Conservation (phyloP, 2,888 invertebrate species). For the Drosophila formosana region DNA sequence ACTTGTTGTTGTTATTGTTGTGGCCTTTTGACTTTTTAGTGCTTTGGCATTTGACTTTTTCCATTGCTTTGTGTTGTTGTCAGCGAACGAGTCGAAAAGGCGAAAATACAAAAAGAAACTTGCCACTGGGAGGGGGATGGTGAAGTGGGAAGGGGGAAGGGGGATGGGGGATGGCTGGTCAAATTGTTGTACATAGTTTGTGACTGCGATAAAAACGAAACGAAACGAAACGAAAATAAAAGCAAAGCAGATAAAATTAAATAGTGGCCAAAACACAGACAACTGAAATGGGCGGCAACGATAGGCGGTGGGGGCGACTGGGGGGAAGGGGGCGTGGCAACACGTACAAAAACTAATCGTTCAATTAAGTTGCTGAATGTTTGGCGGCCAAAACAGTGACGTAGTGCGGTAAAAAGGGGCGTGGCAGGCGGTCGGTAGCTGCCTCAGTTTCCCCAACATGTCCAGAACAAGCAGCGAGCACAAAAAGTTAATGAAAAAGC, state of each 20-base stretch:
- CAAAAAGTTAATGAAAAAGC: conserved; percentile 75
- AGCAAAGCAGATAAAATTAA: conserved; percentile 73
- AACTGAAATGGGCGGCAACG: conserved; percentile 25
- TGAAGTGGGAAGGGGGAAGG: not conserved
- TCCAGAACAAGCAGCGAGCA: conserved; percentile 59
- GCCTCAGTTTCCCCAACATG: conserved; percentile 54
- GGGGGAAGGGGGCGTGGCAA: conserved; percentile 58
- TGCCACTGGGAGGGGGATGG: not conserved
- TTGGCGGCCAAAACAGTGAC: conserved; percentile 23
- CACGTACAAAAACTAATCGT: conserved; percentile 78
- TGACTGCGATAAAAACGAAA: conserved; percentile 60
- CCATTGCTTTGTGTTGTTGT: conserved; percentile 35
- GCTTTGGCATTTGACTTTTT: conserved; percentile 70
- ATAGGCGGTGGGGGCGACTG: conserved; percentile 1
- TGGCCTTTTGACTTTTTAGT: conserved; percentile 78
- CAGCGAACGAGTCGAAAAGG: conserved; percentile 40
- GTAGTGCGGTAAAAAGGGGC: conserved; percentile 21
- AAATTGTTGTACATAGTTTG: conserved; percentile 71
- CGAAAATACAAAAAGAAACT: conserved; percentile 41
- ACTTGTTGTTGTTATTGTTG: conserved; percentile 33
- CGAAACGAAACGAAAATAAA: conserved; percentile 67
- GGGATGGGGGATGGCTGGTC: conserved; percentile 32
- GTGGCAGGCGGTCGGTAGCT: conserved; percentile 9
- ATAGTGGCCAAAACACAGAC: conserved; percentile 64
- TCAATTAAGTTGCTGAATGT: conserved; percentile 71